These are phyloP conservation scores for Pocota personata DNA, from an alignment of 2,888 invertebrate species.

Conservation along the genomic window DNA sequence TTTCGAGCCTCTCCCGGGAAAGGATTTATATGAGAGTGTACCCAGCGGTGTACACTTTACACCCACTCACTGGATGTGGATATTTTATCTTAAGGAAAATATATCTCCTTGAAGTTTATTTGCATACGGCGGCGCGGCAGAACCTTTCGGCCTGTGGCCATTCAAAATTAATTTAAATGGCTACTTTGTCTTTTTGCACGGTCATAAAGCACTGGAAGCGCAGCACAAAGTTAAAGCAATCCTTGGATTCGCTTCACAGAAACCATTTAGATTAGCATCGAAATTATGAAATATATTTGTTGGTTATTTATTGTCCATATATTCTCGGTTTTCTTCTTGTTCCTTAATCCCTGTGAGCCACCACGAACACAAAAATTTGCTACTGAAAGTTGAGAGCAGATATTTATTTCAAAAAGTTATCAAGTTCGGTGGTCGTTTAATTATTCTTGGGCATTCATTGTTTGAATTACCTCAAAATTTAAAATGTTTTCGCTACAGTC, in stretches of 20 bases:
- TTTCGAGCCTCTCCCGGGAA: slow-evolving; percentile 64
- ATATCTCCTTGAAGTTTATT: slow-evolving; percentile 69
- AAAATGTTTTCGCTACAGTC: background rate
- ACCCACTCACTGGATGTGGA: slow-evolving; percentile 54
- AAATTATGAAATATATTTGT: slow-evolving; percentile 70
- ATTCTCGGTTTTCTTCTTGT: slow-evolving; percentile 19
- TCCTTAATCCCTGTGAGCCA: background rate
- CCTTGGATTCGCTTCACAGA: slow-evolving; percentile 64
- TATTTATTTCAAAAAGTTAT: slow-evolving; percentile 25
- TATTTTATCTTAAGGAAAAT: slow-evolving; percentile 70
- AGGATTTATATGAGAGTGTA: slow-evolving; percentile 44
- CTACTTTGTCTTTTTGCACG: slow-evolving; percentile 69
- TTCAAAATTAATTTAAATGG: slow-evolving; percentile 72
- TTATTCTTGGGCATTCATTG: background rate
- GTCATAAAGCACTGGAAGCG: slow-evolving; percentile 61
- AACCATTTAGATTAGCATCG: slow-evolving; percentile 70
- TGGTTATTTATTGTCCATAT: slow-evolving; percentile 60
- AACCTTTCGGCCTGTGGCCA: slow-evolving; percentile 68
- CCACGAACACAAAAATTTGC: background rate
- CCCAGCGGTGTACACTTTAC: slow-evolving; percentile 43
- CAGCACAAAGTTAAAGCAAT: slow-evolving; percentile 14
- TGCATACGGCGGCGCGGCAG: slow-evolving; percentile 46
- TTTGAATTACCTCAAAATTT: background rate
- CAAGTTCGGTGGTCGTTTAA: slow-evolving; percentile 5
- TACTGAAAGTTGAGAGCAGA: background rate